Evolutionary conservation across 2,113 vertebrate species (phyloP), one percentile per base, ranked within the genome.

Genomic region (Cephalopterus ornatus): DNA sequence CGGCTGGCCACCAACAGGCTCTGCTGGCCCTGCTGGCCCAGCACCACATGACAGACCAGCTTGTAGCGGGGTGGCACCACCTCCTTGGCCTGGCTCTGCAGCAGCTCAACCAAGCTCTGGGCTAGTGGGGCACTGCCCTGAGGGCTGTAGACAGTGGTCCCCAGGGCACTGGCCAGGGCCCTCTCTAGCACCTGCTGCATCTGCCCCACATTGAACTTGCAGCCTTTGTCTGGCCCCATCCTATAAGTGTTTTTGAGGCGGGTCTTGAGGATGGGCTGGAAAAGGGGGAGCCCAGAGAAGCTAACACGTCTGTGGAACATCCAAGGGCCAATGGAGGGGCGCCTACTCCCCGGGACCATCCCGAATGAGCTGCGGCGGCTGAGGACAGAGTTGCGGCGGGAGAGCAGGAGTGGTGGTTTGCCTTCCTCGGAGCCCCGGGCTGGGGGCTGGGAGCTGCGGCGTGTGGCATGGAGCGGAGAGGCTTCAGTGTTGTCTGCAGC

Each of bases 51-150:
- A 88, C 98, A 98, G 47, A 98, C 98, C n/a, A 99, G 91, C 88
- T 99, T 99, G 94, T 98, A 98, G 44, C 98, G 97, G 1, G 98
- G 97, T 2, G 98, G 98, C 49, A 91, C 90, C 35, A 98, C 78
- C n/a, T 98, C 98, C 14, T 98, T 98, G 1, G 94, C 83, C 59
- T 46, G 96, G 41, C 37, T 21, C 12, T 68, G 97, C 79, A 98
- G 84, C 67, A 97, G 95, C 20, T 98, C 98, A 0, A 97, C 97
- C 71, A 99, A 88, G 53, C 95, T 97, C 63, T 89, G 98, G 4
- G 82, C 77, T 63, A 98, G 88, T 1, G 24, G 50, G 9, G 97
- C 86, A 0, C 97, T 95, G 33, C 97, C 95, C 1, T 93, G 23
- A 14, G 97, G 72, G 1, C 55, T 97, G 91, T 98, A 99, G 22